Percentiles rank a stretch among this genome's conserved stretches.
These are phyloP conservation scores for Planococcus citri DNA, from an alignment of 1,140 invertebrate species.

Conservation along the genomic window DNA sequence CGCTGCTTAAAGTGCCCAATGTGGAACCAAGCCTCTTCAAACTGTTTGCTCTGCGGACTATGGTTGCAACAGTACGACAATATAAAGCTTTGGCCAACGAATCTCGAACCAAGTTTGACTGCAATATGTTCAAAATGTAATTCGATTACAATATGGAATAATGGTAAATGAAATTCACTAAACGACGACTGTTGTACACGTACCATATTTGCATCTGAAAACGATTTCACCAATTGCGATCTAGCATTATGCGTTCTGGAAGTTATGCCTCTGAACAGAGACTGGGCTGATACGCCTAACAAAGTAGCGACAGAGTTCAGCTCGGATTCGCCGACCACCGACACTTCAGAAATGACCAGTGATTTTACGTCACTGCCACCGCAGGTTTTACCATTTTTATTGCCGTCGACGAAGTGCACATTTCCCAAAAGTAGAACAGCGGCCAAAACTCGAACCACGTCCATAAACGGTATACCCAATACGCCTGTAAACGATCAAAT, in stretches of 20 bases:
- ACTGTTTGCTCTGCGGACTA: slow-evolving; percentile 82
- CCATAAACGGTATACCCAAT: slow-evolving; percentile 82
- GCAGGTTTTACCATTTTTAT: slow-evolving; percentile 25
- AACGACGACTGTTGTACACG: no score
- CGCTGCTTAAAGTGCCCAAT: slow-evolving; percentile 77
- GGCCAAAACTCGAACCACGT: slow-evolving; percentile 80
- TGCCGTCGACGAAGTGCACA: slow-evolving; percentile 69
- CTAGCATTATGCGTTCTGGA: slow-evolving; percentile 69
- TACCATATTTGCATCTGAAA: slow-evolving; percentile 69
- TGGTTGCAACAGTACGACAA: slow-evolving; percentile 87
- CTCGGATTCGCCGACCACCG: slow-evolving; percentile 62
- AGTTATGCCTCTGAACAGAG: slow-evolving; percentile 67
- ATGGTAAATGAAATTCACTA: neutral
- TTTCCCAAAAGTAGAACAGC: slow-evolving; percentile 84
- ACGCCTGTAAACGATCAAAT: slow-evolving; percentile 41
- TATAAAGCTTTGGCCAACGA: slow-evolving; percentile 85
- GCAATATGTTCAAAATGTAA: no score
- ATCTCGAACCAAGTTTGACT: slow-evolving; percentile 75
- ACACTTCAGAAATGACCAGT: slow-evolving; percentile 45
- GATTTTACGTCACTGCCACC: neutral
- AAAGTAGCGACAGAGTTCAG: slow-evolving; percentile 70
- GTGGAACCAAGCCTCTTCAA: slow-evolving; percentile 76
- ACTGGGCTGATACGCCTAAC: slow-evolving; percentile 60
- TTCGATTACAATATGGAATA: slow-evolving; percentile 21
- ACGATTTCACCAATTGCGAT: slow-evolving; percentile 59